Evolutionary conservation across 2,888 invertebrate genomes (phyloP).

Genomic region (Drosophila yooni): DNA sequence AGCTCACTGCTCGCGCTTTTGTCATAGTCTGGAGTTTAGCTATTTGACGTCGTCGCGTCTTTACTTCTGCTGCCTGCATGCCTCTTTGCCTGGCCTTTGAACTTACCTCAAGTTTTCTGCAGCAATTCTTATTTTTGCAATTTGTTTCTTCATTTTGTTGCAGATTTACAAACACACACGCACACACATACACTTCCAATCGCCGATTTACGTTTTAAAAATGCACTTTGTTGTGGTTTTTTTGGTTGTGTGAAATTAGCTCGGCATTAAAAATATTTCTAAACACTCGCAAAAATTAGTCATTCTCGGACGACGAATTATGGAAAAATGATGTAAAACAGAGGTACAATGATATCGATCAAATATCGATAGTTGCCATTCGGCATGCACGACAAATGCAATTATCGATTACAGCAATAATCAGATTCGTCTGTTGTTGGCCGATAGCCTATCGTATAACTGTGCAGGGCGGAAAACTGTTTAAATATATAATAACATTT

Average conservation of each 20-base stretch:
- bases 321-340: slow-evolving; percentile 63
- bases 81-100: slow-evolving; percentile 63
- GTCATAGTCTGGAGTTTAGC: slow-evolving; percentile 44
- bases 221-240: slow-evolving; percentile 52
- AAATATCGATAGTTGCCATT: slow-evolving; percentile 29
- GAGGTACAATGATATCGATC: slow-evolving; percentile 39
- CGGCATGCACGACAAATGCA: background rate
- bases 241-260: slow-evolving; percentile 62
- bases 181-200: slow-evolving; percentile 35
- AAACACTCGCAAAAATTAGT: slow-evolving; percentile 74
- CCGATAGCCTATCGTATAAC: background rate
- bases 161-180: slow-evolving; percentile 40
- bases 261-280: slow-evolving; percentile 64
- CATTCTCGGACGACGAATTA: slow-evolving; percentile 70
- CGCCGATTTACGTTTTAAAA: slow-evolving; percentile 43
- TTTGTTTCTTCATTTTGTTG: slow-evolving; percentile 84
- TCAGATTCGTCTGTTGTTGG: background rate
- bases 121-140: slow-evolving; percentile 85
- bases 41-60: slow-evolving; percentile 34
- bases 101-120: slow-evolving; percentile 85
- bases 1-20: slow-evolving; percentile 28
- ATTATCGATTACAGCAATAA: slow-evolving; percentile 15
- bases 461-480: background rate
- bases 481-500: background rate
- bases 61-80: slow-evolving; percentile 13